Percentiles rank a stretch among this genome's conserved stretches.
Evolutionary conservation across 2,113 vertebrate genomes (phyloP).

Genomic region (Cavia aperea): DNA sequence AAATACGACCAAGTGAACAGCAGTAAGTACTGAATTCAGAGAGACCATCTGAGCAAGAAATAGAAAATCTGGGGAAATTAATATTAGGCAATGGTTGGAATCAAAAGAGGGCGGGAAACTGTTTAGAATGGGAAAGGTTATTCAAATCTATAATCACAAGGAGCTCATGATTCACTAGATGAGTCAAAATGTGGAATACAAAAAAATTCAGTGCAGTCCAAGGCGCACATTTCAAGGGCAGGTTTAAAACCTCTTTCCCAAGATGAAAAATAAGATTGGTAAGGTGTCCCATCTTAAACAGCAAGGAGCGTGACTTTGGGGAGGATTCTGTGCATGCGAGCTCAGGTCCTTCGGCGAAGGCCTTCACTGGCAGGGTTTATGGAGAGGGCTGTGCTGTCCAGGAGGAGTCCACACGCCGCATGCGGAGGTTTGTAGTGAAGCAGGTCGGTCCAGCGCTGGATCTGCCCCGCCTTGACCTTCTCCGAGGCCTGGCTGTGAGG

Average conservation of each 20-base stretch:
- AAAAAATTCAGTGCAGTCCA: not conserved
- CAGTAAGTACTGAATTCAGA: not conserved
- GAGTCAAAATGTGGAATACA: not conserved
- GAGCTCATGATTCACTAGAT: not conserved
- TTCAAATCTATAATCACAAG: not conserved
- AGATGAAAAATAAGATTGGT: not conserved
- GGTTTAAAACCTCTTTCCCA: not conserved
- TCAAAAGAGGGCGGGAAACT: not conserved
- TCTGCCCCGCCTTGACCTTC: not conserved
- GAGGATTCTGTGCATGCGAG: not conserved
- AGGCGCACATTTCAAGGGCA: not conserved
- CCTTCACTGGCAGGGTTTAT: not conserved
- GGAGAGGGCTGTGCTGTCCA: not conserved
- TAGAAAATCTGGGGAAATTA: not conserved
- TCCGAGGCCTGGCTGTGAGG: not conserved
- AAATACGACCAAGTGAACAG: not conserved
- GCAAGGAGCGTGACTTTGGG: not conserved
- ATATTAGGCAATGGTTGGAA: not conserved
- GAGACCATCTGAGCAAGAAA: not conserved
- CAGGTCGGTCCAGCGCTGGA: fast-evolving
- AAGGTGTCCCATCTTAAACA: not conserved
- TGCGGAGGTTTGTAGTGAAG: not conserved
- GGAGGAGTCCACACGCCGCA: fast-evolving
- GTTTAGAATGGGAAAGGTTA: not conserved
- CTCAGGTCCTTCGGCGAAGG: not conserved